These are phyloP conservation scores for Trissolcus brochymenae DNA, from an alignment of 2,888 invertebrate species.

Conservation along the genomic window DNA sequence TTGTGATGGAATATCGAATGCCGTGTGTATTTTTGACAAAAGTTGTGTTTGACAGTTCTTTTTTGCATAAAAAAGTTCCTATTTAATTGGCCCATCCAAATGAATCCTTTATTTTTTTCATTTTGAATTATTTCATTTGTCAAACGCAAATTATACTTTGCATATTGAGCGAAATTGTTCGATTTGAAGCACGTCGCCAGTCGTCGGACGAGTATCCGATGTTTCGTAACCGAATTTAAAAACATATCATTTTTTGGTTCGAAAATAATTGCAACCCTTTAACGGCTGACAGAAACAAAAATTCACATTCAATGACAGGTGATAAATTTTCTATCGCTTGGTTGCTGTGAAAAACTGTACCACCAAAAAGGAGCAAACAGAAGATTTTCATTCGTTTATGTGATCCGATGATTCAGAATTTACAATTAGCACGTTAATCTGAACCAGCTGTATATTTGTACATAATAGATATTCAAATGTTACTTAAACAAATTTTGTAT, in stretches of 20 bases:
- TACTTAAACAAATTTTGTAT: slow-evolving; percentile 35
- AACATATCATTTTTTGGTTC: slow-evolving; percentile 55
- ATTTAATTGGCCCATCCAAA: neutral
- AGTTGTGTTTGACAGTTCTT: too few relatives aligned
- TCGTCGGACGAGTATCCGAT: slow-evolving; percentile 52
- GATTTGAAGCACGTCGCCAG: slow-evolving; percentile 30
- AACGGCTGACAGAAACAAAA: slow-evolving; percentile 29
- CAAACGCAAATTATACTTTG: neutral
- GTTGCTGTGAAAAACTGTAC: slow-evolving; percentile 22
- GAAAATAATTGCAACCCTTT: slow-evolving; percentile 30
- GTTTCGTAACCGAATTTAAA: slow-evolving; percentile 65
- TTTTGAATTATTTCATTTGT: neutral
- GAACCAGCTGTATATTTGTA: slow-evolving; percentile 58
- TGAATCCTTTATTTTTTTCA: neutral
- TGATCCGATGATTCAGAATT: neutral
- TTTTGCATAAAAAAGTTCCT: too few relatives aligned
- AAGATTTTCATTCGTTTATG: slow-evolving; percentile 63
- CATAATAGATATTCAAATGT: slow-evolving; percentile 31
- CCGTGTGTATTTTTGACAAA: too few relatives aligned
- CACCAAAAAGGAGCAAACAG: slow-evolving; percentile 54
- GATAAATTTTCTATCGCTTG: slow-evolving; percentile 19
- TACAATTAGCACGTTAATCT: slow-evolving; percentile 32
- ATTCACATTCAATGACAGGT: slow-evolving; percentile 28
- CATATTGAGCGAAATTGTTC: slow-evolving; percentile 12
- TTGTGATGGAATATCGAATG: too few relatives aligned